A percentile compares a stretch with the other conserved stretches of the same genome.
These are phyloP conservation scores for Cyprinodon brontotheroides DNA, from an alignment of 2,113 vertebrate species.

Conservation along the genomic window DNA sequence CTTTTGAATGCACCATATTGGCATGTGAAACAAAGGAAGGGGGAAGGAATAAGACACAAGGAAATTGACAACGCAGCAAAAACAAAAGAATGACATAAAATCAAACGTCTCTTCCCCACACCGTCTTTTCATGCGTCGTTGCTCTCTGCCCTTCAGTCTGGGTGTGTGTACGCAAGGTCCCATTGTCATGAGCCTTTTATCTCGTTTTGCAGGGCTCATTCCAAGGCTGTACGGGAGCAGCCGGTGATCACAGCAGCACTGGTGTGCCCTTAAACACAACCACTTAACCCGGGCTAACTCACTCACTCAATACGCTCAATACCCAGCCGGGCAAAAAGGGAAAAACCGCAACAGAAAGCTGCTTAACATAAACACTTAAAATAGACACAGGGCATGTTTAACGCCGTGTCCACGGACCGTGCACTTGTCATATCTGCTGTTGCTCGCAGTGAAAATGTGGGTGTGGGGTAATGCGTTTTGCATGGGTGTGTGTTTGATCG, in stretches of 20 bases:
- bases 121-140: constrained; percentile 17
- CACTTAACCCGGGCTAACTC: constrained; percentile 77
- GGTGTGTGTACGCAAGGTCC: constrained; percentile 11
- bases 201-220: constrained; percentile 60
- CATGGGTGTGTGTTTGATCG: constrained; percentile 22
- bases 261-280: constrained; percentile 75
- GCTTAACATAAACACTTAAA: constrained; percentile 71
- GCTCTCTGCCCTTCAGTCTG: constrained; percentile 7
- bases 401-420: constrained; percentile 57
- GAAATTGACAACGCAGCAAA: constrained; percentile 64
- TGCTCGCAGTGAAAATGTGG: constrained; percentile 47
- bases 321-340: constrained; percentile 70
- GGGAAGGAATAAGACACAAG: constrained; percentile 56
- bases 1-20: neutral
- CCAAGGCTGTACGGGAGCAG: constrained; percentile 56
- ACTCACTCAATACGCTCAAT: constrained; percentile 74
- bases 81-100: constrained; percentile 69
- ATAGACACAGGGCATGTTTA: constrained; percentile 32
- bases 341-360: constrained; percentile 59
- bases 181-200: constrained; percentile 60
- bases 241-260: constrained; percentile 66
- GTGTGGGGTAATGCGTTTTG: neutral
- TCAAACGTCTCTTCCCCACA: constrained; percentile 51
- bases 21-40: constrained; percentile 35
- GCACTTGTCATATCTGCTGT: constrained; percentile 59